A percentile compares a stretch with the other conserved stretches of the same genome.
phyloP scores from a whole-genome alignment of 2,888 invertebrate species.

The Idaea biselata region DNA sequence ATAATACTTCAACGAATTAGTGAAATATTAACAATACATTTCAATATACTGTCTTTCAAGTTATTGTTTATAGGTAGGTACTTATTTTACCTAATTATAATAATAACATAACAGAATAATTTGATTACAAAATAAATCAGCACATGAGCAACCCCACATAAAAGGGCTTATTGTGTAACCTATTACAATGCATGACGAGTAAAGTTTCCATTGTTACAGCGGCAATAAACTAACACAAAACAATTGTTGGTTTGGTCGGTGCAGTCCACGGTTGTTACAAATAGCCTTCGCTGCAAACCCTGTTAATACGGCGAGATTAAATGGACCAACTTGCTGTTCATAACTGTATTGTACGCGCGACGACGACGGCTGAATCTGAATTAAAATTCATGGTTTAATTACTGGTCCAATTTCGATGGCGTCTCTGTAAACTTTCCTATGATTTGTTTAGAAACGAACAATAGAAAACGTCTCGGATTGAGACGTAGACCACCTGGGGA shows the following conservation, averaged over 20 bases:
- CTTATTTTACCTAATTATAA: too few relatives aligned
- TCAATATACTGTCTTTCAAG: too few relatives aligned
- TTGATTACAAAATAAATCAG: conserved; percentile 3
- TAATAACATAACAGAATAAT: neutral
- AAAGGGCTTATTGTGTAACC: conserved; percentile 16
- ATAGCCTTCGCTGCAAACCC: conserved; percentile 36
- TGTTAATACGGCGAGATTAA: conserved; percentile 30
- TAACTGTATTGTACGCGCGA: conserved; percentile 2
- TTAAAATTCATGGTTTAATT: conserved; percentile 1
- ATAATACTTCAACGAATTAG: too few relatives aligned
- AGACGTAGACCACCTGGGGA: too few relatives aligned
- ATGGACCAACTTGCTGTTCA: conserved; percentile 8
- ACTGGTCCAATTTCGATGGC: conserved; percentile 29
- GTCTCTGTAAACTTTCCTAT: conserved; percentile 7
- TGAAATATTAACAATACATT: too few relatives aligned
- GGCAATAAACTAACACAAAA: conserved; percentile 50
- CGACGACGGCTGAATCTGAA: neutral
- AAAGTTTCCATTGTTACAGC: conserved; percentile 50
- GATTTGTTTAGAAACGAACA: conserved; percentile 12
- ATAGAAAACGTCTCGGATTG: too few relatives aligned
- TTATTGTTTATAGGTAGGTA: too few relatives aligned
- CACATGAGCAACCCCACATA: conserved; percentile 7
- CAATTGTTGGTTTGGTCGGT: conserved; percentile 43
- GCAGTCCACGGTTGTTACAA: conserved; percentile 34
- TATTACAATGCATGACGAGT: conserved; percentile 47